Evolutionary conservation across 2,113 vertebrate species (phyloP), one percentile per base, ranked within the genome.

Genomic region (Callocephalon fimbriatum): DNA sequence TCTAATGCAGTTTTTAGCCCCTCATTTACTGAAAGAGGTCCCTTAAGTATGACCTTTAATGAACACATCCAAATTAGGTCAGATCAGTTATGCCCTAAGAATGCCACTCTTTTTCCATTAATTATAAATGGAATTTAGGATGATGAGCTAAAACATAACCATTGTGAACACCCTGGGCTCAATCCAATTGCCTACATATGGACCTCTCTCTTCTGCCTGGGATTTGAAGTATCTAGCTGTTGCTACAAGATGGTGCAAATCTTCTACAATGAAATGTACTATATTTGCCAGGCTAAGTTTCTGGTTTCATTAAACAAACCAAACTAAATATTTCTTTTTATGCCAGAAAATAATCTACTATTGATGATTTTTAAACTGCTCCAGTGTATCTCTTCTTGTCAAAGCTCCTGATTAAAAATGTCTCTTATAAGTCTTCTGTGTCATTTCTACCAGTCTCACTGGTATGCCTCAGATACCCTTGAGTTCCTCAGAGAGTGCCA

Each of bases 51-150:
- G 65, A 91, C 32, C 44, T 82, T 85, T 93, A 94, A 92, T 44
- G 29, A 94, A 10, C 8, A 88, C 40, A 56, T 82, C 85, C 90
- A 79, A 96, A 97, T 88, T 72, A 48, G 62, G 29, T 79, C 54
- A 82, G 44, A 92, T 48, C 32, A 29, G 22, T 59, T 71, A 42
- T 21, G 32, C 15, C 29, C 15, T 81, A 59, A 59, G 61, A 93
- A 5, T 72, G 42, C 12, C 38, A 78, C 20, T 75, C 29, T 93
- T 93, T 89, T 81, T 62, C 50, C 19, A 32, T 81, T 89, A 78
- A 12, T 65, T 81, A 54, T 63, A 94, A 81, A 91, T 38, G 12
- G 32, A 85, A 67, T 81, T 81, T 77, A 63, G 42, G 42, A 78
- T 87, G 27, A 78, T 0, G 14, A 75, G 6, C 26, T 77, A 74